Evolutionary conservation across 2,113 vertebrate species (phyloP).

Genomic region (Poicephalus meyeri): DNA sequence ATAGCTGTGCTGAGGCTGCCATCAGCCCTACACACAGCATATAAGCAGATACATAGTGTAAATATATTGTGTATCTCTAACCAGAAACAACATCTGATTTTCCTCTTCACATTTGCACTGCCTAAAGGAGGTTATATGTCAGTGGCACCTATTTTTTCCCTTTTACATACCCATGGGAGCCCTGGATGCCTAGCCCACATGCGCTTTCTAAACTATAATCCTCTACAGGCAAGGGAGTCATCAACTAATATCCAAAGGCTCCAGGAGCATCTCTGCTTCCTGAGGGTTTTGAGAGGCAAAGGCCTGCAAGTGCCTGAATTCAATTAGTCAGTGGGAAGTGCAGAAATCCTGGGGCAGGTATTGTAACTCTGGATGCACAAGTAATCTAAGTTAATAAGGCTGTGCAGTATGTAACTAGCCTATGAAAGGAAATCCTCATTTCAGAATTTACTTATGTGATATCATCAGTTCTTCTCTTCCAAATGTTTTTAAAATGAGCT

Average conservation of each 20-base stretch:
- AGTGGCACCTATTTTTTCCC: not conserved
- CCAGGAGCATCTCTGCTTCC: not conserved
- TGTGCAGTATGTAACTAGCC: accelerated
- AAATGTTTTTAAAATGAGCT: not conserved
- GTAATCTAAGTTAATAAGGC: not conserved
- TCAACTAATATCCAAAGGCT: not conserved
- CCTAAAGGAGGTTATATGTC: not conserved
- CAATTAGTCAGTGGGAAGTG: not conserved
- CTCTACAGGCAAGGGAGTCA: not conserved
- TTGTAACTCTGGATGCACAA: not conserved
- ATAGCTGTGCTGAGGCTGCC: not conserved
- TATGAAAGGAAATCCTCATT: not conserved
- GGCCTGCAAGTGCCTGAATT: not conserved
- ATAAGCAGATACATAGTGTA: accelerated
- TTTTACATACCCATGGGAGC: accelerated
- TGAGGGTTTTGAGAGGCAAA: not conserved
- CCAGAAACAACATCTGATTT: not conserved
- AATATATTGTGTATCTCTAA: not conserved
- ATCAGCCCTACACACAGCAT: not conserved
- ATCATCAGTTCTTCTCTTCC: not conserved
- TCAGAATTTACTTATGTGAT: not conserved
- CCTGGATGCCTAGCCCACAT: not conserved
- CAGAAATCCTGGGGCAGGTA: not conserved
- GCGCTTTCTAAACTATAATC: accelerated
- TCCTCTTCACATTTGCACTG: not conserved